Conservation (phyloP, 2,888 invertebrate species). For the Zele albiditarsus region DNA sequence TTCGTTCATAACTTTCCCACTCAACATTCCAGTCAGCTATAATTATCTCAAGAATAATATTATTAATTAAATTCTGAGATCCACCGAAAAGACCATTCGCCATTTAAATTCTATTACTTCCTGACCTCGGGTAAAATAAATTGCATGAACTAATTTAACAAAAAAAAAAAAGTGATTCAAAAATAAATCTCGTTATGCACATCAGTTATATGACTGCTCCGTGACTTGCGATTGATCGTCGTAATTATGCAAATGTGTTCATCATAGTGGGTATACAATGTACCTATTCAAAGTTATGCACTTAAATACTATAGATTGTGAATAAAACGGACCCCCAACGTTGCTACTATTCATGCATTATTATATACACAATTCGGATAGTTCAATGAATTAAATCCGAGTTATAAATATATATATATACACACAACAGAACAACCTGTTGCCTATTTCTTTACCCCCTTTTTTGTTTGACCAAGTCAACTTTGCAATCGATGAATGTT, state of each 20-base stretch:
- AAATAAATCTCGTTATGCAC: neutral
- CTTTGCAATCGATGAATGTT: too few species aligned
- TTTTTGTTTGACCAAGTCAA: too few species aligned
- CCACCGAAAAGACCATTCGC: too few species aligned
- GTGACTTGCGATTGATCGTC: constrained; percentile 12
- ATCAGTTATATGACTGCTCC: neutral
- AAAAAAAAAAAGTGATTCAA: neutral
- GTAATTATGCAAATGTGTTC: constrained; percentile 21
- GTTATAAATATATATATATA: neutral
- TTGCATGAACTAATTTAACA: too few species aligned
- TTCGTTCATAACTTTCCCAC: too few species aligned
- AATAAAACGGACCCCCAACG: neutral
- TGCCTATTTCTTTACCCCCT: too few species aligned
- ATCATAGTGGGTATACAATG: neutral
- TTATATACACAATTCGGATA: neutral
- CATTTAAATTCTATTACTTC: too few species aligned
- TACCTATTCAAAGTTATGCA: neutral
- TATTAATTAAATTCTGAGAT: too few species aligned
- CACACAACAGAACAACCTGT: neutral
- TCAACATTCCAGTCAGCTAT: too few species aligned
- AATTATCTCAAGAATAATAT: too few species aligned
- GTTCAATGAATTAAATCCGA: neutral
- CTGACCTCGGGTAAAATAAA: too few species aligned
- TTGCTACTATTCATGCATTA: neutral
- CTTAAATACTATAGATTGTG: neutral